These are phyloP conservation scores for Darevskia nairensis DNA, from an alignment of 2,797 vertebrate species.

Conservation along the genomic window DNA sequence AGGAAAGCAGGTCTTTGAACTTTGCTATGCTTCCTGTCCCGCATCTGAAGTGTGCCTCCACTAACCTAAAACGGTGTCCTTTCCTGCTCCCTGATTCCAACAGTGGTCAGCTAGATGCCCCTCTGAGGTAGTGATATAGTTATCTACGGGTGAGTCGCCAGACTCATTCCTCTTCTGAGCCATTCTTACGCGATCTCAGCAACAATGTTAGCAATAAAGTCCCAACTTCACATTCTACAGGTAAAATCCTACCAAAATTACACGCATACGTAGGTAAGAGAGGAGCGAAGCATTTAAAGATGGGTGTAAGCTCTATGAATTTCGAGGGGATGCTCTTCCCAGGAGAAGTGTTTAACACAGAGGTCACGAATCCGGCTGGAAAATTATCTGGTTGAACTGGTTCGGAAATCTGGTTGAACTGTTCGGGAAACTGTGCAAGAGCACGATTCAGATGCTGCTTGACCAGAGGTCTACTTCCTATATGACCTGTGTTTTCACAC, in stretches of 20 bases:
- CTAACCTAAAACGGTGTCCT: neutral
- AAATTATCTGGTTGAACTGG: neutral
- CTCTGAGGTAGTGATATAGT: neutral
- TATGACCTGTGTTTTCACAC: neutral
- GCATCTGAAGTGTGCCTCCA: neutral
- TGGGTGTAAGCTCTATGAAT: neutral
- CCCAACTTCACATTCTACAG: neutral
- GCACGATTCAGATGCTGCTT: neutral
- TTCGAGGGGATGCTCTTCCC: neutral
- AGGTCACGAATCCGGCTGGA: neutral
- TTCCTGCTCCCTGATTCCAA: neutral
- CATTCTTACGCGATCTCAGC: neutral
- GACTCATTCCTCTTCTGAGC: no score
- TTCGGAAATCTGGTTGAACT: neutral
- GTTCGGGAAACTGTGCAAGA: neutral
- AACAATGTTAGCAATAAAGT: neutral
- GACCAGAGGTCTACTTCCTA: neutral
- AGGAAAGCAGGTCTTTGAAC: neutral
- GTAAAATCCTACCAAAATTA: neutral
- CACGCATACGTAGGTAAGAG: neutral
- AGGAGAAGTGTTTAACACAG: neutral
- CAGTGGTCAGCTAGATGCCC: neutral
- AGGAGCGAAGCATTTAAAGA: neutral
- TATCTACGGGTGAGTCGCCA: neutral
- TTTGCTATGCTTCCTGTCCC: neutral